A percentile compares a stretch with the other conserved stretches of the same genome.
Evolutionary conservation across 2,797 vertebrate species (phyloP).

Genomic region (Taeniopygia guttata): DNA sequence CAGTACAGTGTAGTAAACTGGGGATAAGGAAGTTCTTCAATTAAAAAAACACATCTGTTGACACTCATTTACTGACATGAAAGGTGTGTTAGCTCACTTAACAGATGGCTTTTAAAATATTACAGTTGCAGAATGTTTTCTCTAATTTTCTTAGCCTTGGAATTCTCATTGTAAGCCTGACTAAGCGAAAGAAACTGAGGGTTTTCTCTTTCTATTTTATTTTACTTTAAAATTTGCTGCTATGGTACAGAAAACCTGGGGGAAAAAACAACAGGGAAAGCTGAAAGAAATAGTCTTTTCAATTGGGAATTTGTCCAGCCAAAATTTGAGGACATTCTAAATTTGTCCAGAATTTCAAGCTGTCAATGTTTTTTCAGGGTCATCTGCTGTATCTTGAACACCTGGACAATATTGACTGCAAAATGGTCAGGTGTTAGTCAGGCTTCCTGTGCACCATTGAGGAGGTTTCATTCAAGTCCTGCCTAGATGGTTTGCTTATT

Average conservation of each 20-base stretch:
- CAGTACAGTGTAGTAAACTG: background rate
- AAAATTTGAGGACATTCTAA: background rate
- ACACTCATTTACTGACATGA: background rate
- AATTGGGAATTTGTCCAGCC: background rate
- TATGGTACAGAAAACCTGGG: background rate
- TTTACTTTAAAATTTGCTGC: background rate
- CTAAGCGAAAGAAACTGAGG: background rate
- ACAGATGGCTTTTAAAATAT: conserved; percentile 20
- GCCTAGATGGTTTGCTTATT: background rate
- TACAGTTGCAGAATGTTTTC: background rate
- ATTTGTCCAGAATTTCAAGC: background rate
- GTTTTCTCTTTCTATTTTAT: background rate
- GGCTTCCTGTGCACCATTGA: background rate
- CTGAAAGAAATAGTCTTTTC: background rate
- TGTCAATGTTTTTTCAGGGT: background rate
- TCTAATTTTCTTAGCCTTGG: background rate
- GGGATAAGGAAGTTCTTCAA: background rate
- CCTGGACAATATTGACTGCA: background rate
- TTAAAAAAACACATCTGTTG: background rate
- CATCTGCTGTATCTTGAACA: background rate
- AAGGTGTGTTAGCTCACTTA: background rate
- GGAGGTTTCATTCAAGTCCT: background rate
- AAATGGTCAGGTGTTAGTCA: background rate
- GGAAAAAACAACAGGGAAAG: background rate
- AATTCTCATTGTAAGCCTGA: background rate